Conservation (phyloP, 2,797 vertebrate genomes). For the Epinephelus awoara region DNA sequence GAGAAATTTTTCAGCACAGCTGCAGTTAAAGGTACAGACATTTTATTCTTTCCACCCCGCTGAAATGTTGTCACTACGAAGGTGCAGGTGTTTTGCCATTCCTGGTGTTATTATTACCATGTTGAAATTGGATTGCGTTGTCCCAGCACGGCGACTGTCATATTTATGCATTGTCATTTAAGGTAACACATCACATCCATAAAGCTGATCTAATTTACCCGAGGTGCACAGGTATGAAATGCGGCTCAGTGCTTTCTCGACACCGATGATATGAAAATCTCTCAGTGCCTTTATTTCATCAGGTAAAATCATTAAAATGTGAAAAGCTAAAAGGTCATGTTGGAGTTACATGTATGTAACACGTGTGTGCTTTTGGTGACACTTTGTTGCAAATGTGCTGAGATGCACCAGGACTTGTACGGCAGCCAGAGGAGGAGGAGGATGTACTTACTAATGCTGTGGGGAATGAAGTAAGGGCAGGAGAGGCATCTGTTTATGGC, state of each 20-base stretch:
- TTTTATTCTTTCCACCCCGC: background rate
- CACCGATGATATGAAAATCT: background rate
- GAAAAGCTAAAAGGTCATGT: background rate
- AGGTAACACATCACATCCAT: slow-evolving; percentile 2
- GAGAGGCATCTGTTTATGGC: slow-evolving; percentile 76
- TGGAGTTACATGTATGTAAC: background rate
- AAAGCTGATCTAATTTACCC: background rate
- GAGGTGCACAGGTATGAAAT: background rate
- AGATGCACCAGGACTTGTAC: slow-evolving; percentile 26
- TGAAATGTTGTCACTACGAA: background rate
- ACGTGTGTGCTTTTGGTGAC: slow-evolving; percentile 5
- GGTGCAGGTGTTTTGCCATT: slow-evolving; percentile 11
- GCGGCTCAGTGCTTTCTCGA: background rate
- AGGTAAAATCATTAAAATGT: background rate
- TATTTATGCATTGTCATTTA: background rate
- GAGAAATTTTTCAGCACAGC: slow-evolving; percentile 97
- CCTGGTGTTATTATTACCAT: background rate
- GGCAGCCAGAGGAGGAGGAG: slow-evolving; percentile 51
- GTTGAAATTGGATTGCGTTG: slow-evolving; percentile 2
- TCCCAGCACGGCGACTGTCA: background rate
- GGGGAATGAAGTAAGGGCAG: slow-evolving; percentile 59
- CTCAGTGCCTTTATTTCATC: background rate
- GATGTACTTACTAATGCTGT: slow-evolving; percentile 48
- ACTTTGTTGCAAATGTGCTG: slow-evolving; percentile 37
- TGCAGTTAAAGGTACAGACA: slow-evolving; percentile 93